Evolutionary conservation across 1,140 invertebrate species (phyloP).

Genomic region (Zaprionus ornatus): DNA sequence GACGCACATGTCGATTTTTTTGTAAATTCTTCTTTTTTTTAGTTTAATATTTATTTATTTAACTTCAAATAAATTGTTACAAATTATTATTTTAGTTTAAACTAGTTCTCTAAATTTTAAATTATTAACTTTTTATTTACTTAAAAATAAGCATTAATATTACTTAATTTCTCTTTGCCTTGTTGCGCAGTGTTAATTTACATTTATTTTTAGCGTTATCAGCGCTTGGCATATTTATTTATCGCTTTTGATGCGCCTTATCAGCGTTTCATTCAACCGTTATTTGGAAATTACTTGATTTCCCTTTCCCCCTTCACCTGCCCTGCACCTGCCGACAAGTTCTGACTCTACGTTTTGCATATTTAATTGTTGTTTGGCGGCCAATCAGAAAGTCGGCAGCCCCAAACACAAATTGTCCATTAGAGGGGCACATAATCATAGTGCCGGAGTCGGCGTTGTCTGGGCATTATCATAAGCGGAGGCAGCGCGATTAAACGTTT

Average conservation of each 20-base stretch:
- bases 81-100: background rate
- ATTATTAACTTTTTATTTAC: background rate
- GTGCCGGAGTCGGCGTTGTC: constrained; percentile 24
- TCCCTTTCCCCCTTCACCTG: constrained; percentile 35
- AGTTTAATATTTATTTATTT: background rate
- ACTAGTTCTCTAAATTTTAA: background rate
- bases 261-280: constrained; percentile 7
- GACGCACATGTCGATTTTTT: constrained; percentile 86
- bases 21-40: background rate
- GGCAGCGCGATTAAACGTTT: constrained; percentile 64
- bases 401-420: constrained; percentile 73
- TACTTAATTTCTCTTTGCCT: background rate
- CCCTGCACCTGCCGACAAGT: background rate
- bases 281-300: constrained; percentile 21
- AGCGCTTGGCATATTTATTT: constrained; percentile 5
- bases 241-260: constrained; percentile 9
- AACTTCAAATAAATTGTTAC: background rate
- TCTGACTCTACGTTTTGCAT: constrained; percentile 59
- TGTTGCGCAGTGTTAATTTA: background rate
- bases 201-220: background rate
- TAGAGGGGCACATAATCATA: constrained; percentile 52
- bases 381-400: constrained; percentile 49
- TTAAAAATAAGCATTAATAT: background rate
- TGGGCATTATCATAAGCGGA: constrained; percentile 64
- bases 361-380: constrained; percentile 59